Evolutionary conservation across 2,888 invertebrate species (phyloP).

Genomic region (Diarsia mendica): DNA sequence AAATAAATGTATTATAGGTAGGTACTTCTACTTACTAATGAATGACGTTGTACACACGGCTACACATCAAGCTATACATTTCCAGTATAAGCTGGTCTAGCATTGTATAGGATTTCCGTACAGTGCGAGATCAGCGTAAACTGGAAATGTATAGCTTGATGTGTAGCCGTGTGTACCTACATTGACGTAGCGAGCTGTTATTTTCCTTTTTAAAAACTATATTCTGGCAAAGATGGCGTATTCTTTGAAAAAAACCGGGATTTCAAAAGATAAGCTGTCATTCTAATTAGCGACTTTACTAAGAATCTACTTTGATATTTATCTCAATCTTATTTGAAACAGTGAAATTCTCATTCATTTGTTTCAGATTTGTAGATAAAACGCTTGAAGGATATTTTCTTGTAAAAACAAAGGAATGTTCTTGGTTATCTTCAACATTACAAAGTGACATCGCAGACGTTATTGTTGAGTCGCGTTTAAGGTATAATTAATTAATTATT

Average conservation of each 20-base stretch:
- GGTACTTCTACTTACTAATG: slow-evolving; percentile 11
- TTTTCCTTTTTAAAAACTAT: slow-evolving; percentile 12
- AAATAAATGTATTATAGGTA: not conserved
- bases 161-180: too few relatives aligned
- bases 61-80: too few relatives aligned
- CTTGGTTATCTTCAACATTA: slow-evolving; percentile 53
- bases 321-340: slow-evolving; percentile 30
- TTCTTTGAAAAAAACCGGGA: slow-evolving; percentile 25
- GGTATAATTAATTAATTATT: slow-evolving; percentile 40
- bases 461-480: slow-evolving; percentile 62
- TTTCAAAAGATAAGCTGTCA: slow-evolving; percentile 27
- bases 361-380: slow-evolving; percentile 31
- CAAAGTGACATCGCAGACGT: slow-evolving; percentile 64
- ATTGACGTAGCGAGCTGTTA: slow-evolving; percentile 14
- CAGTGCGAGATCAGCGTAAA: too few relatives aligned
- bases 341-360: slow-evolving; percentile 32
- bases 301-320: slow-evolving; percentile 42
- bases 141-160: too few relatives aligned
- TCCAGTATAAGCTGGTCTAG: too few relatives aligned
- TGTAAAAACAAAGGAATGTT: slow-evolving; percentile 44
- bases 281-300: slow-evolving; percentile 36
- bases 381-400: slow-evolving; percentile 34
- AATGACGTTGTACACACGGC: slow-evolving; percentile 28
- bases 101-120: too few relatives aligned
- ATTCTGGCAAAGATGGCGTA: slow-evolving; percentile 1